Conservation (phyloP, 35 echinoderm and acorn worm genomes). For the Apostichopus parvimensis region DNA sequence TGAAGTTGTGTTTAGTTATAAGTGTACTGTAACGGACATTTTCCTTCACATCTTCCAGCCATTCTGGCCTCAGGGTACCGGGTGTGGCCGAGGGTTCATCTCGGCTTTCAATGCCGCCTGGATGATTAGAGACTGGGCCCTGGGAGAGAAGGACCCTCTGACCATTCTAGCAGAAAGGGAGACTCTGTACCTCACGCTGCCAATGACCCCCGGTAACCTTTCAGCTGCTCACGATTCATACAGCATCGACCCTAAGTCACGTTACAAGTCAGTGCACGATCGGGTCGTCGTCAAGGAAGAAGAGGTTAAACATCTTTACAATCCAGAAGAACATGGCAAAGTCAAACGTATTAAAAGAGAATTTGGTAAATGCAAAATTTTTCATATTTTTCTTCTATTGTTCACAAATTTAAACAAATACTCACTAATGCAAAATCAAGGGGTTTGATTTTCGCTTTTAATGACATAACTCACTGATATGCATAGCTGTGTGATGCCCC, state of each 20-base stretch:
- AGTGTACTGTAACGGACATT: not conserved
- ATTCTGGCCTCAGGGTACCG: slow-evolving; percentile 57
- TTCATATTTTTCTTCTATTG: no score
- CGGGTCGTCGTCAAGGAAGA: not conserved
- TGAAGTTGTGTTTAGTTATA: not conserved
- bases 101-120: slow-evolving; percentile 30
- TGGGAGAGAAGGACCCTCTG: slow-evolving; percentile 19
- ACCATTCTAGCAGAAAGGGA: slow-evolving; percentile 33
- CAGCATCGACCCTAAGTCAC: not conserved
- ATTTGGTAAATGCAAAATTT: slow-evolving; percentile 27
- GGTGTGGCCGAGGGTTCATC: slow-evolving; percentile 13
- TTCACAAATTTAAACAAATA: no score
- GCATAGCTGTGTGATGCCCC: no score
- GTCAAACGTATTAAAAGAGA: not conserved
- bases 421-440: no score
- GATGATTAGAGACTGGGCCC: slow-evolving; percentile 31
- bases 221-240: not conserved
- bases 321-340: slow-evolving; percentile 33
- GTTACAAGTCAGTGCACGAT: not conserved
- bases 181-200: slow-evolving; percentile 13
- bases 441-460: no score
- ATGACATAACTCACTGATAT: no score
- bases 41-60: not conserved
- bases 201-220: not conserved
- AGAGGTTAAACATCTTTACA: slow-evolving; percentile 36